Conservation (phyloP, 2,888 invertebrate species). For the Diaperis boleti region DNA sequence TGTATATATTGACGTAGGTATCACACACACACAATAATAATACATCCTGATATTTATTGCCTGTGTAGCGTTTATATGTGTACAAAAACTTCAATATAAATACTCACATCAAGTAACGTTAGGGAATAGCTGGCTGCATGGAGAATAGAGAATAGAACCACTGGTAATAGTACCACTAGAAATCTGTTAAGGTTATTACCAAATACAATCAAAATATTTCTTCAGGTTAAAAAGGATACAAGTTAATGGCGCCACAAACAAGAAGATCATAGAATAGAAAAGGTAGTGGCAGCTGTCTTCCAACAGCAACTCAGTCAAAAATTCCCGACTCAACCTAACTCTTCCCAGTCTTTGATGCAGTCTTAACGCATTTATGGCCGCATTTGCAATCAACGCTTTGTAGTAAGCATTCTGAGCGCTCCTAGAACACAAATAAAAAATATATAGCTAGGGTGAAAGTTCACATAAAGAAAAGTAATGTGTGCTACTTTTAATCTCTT, state of each 20-base stretch:
- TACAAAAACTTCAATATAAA: too few species aligned
- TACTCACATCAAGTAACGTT: slow-evolving; percentile 90
- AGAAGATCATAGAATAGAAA: slow-evolving; percentile 94
- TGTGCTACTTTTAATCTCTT: slow-evolving; percentile 12
- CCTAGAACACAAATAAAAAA: slow-evolving; percentile 66
- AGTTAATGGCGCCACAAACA: slow-evolving; percentile 89
- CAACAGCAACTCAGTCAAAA: slow-evolving; percentile 80
- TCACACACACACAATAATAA: too few species aligned
- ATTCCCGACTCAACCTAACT: slow-evolving; percentile 85
- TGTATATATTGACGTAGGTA: too few species aligned
- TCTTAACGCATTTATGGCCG: slow-evolving; percentile 94
- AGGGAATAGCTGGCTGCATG: slow-evolving; percentile 95
- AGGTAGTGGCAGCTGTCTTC: slow-evolving; percentile 98
- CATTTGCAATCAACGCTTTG: slow-evolving; percentile 92
- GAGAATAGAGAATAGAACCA: slow-evolving; percentile 90
- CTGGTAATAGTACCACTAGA: slow-evolving; percentile 89
- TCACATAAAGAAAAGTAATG: slow-evolving; percentile 37
- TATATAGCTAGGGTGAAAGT: slow-evolving; percentile 26
- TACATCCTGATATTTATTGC: too few species aligned
- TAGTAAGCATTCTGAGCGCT: slow-evolving; percentile 86
- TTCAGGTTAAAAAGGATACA: slow-evolving; percentile 83
- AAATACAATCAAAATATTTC: too few species aligned
- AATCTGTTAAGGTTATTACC: slow-evolving; percentile 59
- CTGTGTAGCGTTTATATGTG: too few species aligned
- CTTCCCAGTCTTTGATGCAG: slow-evolving; percentile 93